phyloP scores from a whole-genome alignment of 2,888 invertebrate species.

The Blera fallax region DNA sequence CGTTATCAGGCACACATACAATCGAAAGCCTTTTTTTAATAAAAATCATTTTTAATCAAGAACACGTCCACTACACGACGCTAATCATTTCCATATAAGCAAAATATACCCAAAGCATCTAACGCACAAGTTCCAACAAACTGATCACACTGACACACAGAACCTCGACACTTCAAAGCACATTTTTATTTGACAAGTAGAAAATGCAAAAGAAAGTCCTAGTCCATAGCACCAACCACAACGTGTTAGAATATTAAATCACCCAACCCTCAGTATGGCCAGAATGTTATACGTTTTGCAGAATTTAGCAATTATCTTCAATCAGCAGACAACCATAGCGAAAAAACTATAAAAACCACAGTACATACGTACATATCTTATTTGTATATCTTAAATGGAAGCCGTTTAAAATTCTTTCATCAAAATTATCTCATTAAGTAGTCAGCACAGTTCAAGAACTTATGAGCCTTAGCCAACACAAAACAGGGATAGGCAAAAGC shows the following conservation, averaged over 20 bases:
- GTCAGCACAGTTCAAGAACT: background rate
- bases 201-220: background rate
- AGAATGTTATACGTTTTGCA: conserved; percentile 10
- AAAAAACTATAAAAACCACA: background rate
- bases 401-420: conserved; percentile 7
- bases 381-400: conserved; percentile 16
- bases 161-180: background rate
- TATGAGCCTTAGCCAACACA: background rate
- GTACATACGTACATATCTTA: too few relatives aligned
- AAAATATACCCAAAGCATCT: background rate
- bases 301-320: conserved; percentile 25
- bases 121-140: background rate
- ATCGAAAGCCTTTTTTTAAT: background rate
- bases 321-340: conserved; percentile 6
- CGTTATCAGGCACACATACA: background rate
- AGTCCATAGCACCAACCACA: background rate
- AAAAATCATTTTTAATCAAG: background rate
- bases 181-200: background rate
- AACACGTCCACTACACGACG: background rate
- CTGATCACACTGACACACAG: background rate
- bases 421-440: conserved; percentile 29
- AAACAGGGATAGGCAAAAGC: conserved; percentile 30
- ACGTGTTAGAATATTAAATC: background rate
- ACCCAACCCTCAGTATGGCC: background rate
- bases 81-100: background rate